Percentiles rank a stretch among this genome's conserved stretches.
phyloP scores from a whole-genome alignment of 2,113 vertebrate genomes.

The Mionectes macconnelli region DNA sequence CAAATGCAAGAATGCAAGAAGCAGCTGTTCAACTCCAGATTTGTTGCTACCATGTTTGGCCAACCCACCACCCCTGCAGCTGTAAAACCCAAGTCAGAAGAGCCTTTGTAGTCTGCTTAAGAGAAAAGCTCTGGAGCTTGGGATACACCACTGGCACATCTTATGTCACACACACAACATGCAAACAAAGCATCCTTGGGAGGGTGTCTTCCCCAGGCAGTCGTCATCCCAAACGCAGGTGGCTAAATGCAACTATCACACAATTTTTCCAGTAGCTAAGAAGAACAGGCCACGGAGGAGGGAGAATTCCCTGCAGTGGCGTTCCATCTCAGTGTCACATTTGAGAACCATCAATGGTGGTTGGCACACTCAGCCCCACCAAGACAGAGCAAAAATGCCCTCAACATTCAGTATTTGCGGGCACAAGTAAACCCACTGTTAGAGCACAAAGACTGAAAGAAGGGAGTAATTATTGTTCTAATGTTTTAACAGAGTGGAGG shows the following conservation, averaged over 20 bases:
- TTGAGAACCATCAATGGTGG: not conserved
- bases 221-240: not conserved
- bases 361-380: accelerated
- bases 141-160: not conserved
- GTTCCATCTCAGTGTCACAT: not conserved
- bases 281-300: not conserved
- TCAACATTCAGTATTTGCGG: not conserved
- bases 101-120: not conserved
- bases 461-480: not conserved
- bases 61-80: not conserved
- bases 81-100: not conserved
- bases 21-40: not conserved
- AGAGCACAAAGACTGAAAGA: not conserved
- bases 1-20: not conserved
- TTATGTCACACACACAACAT: not conserved
- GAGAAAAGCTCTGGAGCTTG: not conserved
- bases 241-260: not conserved
- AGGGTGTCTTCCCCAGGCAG: not conserved
- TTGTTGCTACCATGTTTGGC: not conserved
- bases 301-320: not conserved
- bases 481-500: not conserved
- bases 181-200: not conserved
- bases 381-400: not conserved
- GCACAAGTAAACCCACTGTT: not conserved
- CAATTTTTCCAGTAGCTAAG: not conserved